Evolutionary conservation across 2,797 vertebrate species (phyloP).

Genomic region (Neomorphus geoffroyi): DNA sequence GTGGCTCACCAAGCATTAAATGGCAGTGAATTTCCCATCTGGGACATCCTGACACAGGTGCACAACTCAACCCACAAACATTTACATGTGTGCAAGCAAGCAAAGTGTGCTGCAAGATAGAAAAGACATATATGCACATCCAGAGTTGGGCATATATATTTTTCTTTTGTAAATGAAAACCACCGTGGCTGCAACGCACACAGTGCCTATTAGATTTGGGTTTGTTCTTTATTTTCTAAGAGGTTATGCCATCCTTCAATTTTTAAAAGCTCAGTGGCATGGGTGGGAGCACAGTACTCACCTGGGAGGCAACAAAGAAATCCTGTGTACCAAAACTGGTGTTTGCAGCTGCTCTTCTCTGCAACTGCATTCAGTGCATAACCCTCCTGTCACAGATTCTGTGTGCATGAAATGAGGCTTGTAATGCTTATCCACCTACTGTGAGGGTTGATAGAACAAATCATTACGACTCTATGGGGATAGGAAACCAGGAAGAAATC

Average conservation of each 20-base stretch:
- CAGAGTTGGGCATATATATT: neutral
- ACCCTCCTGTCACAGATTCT: neutral
- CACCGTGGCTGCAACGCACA: accelerated
- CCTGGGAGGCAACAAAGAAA: neutral
- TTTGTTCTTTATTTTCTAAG: neutral
- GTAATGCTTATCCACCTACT: neutral
- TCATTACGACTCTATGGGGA: neutral
- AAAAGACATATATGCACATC: neutral
- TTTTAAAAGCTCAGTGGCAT: accelerated
- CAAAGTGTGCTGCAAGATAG: accelerated
- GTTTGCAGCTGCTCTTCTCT: neutral
- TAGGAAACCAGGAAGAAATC: slow-evolving; percentile 4
- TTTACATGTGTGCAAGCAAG: neutral
- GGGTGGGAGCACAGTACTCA: neutral
- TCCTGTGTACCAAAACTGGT: neutral
- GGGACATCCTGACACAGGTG: accelerated
- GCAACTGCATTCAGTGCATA: accelerated
- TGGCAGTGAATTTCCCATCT: neutral
- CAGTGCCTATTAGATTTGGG: neutral
- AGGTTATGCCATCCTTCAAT: neutral
- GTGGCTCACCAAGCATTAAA: neutral
- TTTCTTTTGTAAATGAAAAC: neutral
- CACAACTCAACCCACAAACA: neutral
- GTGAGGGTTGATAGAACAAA: slow-evolving; percentile 1
- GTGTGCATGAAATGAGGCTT: neutral